Percentiles rank a stretch among this genome's conserved stretches.
These are phyloP conservation scores for Petrophora chlorosata DNA, from an alignment of 2,888 invertebrate genomes.

Conservation along the genomic window DNA sequence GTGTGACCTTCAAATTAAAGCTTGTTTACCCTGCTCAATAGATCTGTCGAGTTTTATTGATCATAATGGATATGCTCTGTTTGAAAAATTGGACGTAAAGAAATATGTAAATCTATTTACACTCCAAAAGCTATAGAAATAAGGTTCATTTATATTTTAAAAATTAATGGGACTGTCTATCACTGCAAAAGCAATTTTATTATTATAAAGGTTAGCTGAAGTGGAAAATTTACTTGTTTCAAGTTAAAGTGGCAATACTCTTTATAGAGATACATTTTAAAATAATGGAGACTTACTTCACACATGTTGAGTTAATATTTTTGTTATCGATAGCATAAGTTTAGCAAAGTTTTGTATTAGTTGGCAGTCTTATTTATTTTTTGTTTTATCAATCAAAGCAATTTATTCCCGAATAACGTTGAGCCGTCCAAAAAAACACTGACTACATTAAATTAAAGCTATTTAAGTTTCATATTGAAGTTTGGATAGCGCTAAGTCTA, in stretches of 20 bases:
- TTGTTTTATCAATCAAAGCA: too few species aligned
- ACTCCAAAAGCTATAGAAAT: slow-evolving; percentile 22
- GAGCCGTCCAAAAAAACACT: too few species aligned
- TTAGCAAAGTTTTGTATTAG: too few species aligned
- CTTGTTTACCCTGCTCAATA: slow-evolving; percentile 20
- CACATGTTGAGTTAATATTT: too few species aligned
- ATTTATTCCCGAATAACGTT: too few species aligned
- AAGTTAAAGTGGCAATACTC: background rate
- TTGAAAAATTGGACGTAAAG: slow-evolving; percentile 22
- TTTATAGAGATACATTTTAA: too few species aligned
- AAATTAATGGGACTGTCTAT: slow-evolving; percentile 19
- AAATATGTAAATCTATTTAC: slow-evolving; percentile 31
- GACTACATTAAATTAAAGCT: too few species aligned
- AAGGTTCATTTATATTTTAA: slow-evolving; percentile 18
- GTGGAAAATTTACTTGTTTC: background rate
- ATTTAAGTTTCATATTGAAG: too few species aligned
- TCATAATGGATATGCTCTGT: slow-evolving; percentile 23
- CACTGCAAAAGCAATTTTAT: slow-evolving; percentile 5
- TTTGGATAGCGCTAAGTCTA: too few species aligned
- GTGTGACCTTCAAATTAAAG: slow-evolving; percentile 9
- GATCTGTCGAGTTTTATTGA: slow-evolving; percentile 27
- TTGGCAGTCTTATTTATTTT: too few species aligned
- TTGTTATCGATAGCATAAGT: too few species aligned
- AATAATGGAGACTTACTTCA: too few species aligned
- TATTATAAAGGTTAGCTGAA: background rate